Conservation (phyloP, 2,113 vertebrate species). For the Vireo altiloquus region DNA sequence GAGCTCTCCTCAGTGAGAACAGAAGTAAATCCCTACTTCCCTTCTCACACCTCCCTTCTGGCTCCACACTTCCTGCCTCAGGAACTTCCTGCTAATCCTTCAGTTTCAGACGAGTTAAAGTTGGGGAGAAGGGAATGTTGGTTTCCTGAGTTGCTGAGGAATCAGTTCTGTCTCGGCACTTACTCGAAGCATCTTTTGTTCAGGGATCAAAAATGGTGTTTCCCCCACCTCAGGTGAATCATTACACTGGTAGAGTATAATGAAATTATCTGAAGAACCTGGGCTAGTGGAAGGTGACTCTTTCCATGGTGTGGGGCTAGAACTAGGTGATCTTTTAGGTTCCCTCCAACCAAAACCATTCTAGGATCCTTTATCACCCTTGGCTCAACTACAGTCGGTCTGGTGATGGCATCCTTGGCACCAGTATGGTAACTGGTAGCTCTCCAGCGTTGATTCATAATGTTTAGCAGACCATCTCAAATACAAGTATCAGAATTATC, state of each 20-base stretch:
- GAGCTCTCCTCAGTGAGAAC: background rate
- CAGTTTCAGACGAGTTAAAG: background rate
- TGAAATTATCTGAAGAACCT: rapidly evolving
- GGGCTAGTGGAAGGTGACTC: background rate
- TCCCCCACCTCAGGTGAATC: rapidly evolving
- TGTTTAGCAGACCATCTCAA: background rate
- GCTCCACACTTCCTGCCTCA: background rate
- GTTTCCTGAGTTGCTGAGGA: background rate
- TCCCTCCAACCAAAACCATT: background rate
- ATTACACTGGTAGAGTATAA: rapidly evolving
- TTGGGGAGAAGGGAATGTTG: background rate
- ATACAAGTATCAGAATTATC: background rate
- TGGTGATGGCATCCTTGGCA: background rate
- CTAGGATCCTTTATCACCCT: background rate
- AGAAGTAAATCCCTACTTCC: background rate
- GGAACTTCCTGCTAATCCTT: background rate
- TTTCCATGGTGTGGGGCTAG: background rate
- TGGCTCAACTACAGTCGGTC: too few species aligned
- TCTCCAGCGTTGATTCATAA: background rate
- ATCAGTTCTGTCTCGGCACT: background rate
- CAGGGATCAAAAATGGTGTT: background rate
- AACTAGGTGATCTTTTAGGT: background rate
- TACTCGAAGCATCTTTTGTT: background rate
- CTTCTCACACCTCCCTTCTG: background rate
- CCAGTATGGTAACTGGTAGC: rapidly evolving